Base-by-base conservation (phyloP, 2,113 vertebrate genomes). In the Ursus arctos region DNA sequence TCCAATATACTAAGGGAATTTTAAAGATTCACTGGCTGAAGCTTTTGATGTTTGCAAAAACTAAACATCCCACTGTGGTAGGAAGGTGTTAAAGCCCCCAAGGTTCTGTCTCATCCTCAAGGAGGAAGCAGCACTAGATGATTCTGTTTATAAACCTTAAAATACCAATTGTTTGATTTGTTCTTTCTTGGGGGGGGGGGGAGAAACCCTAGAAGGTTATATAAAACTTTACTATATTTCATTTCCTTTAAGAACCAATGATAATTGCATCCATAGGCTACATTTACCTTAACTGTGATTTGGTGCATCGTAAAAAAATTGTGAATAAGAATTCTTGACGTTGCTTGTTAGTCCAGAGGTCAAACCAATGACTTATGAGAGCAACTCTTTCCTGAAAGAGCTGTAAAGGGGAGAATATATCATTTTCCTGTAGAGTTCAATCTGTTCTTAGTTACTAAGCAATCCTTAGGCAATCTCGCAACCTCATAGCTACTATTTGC, bases 311-410 rank as follows among this genome's bases (percentile, higher is more conserved):
- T 61, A 85, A 88, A 81, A 99, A 96, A 88, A 99, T 98, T 11
- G 93, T 72, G 82, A 97, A 93, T 92, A 99, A 97, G 96, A 99
- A 99, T 51, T 99, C 98, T 97, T 99, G 99, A 88, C 99, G 99
- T 98, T 99, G 99, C 51, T 97, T 96, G 97, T 99, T 99, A 1
- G 99, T 99, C 99, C 99, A 99, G 85, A 99, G 98, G 95, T 99
- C 99, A 98, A 99, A 99, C 99, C 99, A 99, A 94, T 99, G 99
- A 51, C 99, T 96, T 98, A 99, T 97, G 2, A 99, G 99, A n/a
- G 97, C 98, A 43, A 98, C 98, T 98, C 99, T 99, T 98, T 99
- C 99, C 97, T 99, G 99, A 98, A 99, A 99, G 87, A 99, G 98
- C 99, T 99, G 81, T 22, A 74, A 96, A 57, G 40, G 43, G 40